phyloP scores from a whole-genome alignment of 2,888 invertebrate species.

The Heliconius cydno region DNA sequence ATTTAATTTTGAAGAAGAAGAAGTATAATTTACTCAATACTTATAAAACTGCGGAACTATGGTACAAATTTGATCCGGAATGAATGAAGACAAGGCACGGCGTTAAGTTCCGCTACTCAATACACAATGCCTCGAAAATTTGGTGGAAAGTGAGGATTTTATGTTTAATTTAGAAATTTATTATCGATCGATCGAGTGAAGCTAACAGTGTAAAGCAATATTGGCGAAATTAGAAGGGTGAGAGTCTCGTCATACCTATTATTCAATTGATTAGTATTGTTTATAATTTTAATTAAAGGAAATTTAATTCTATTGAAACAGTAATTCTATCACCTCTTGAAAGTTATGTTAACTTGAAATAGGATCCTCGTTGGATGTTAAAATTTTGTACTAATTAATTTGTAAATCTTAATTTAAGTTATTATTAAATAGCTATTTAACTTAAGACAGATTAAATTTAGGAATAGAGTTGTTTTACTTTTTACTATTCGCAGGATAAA shows the following conservation, averaged over 20 bases:
- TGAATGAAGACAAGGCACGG: neutral
- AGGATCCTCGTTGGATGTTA: neutral
- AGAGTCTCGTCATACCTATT: neutral
- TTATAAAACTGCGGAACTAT: neutral
- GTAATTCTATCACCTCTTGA: neutral
- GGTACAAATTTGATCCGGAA: neutral
- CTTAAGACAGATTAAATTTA: neutral
- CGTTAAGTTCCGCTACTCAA: neutral
- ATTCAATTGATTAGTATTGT: neutral
- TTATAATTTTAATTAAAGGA: neutral
- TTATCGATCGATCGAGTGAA: no score
- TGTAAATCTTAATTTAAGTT: neutral
- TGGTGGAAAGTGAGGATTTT: no score
- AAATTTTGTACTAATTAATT: constrained; percentile 9
- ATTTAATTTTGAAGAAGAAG: neutral
- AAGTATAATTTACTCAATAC: neutral
- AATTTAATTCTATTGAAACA: constrained; percentile 7
- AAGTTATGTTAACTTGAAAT: constrained; percentile 6
- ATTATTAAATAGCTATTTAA: neutral
- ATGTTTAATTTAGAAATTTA: no score
- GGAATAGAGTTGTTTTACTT: neutral
- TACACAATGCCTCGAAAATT: neutral
- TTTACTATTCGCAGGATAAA: neutral
- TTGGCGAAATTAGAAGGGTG: neutral
- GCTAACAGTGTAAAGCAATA: neutral